Evolutionary conservation across 2,113 vertebrate species (phyloP).

Genomic region (Thomomys bottae): DNA sequence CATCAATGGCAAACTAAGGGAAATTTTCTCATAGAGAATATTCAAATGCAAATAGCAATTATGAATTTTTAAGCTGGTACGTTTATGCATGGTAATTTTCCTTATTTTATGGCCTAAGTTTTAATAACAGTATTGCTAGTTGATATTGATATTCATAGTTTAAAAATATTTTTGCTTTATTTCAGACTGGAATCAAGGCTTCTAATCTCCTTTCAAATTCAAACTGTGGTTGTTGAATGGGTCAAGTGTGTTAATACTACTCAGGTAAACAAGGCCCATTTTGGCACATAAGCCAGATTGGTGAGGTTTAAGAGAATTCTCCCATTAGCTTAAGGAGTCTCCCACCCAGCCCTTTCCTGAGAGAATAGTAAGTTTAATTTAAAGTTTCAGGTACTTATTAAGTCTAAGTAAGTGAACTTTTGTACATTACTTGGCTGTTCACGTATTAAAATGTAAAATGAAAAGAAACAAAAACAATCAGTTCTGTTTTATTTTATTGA

Average conservation of each 20-base stretch:
- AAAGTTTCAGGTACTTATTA: not conserved
- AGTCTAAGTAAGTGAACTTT: slow-evolving; percentile 11
- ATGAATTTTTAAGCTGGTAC: not conserved
- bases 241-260: not conserved
- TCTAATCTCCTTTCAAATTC: not conserved
- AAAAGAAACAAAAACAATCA: slow-evolving; percentile 35
- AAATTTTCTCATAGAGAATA: not conserved
- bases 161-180: slow-evolving; percentile 21
- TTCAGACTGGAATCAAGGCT: not conserved
- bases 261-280: not conserved
- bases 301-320: not conserved
- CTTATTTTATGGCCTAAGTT: not conserved
- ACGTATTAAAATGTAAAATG: slow-evolving; percentile 66
- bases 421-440: not conserved
- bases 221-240: not conserved
- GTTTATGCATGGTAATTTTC: not conserved
- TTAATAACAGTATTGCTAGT: not conserved
- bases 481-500: slow-evolving; percentile 60
- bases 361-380: not conserved
- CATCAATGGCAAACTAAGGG: not conserved
- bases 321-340: not conserved
- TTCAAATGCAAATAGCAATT: not conserved
- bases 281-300: not conserved
- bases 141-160: not conserved
- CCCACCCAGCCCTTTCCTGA: not conserved